Conservation (phyloP, 2,888 invertebrate species). For the Scaptomyza reducta region DNA sequence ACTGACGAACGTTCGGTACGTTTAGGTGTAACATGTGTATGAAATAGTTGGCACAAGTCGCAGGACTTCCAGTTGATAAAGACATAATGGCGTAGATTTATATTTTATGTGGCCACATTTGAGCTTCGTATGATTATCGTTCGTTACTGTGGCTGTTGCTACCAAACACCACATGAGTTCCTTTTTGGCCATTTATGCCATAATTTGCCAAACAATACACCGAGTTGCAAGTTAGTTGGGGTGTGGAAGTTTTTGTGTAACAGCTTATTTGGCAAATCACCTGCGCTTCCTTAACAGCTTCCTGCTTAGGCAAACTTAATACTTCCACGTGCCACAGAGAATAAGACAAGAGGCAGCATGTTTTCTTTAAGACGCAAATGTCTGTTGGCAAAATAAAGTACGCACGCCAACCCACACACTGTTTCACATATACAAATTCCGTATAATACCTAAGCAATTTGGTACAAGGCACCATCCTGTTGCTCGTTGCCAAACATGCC, state of each 20-base stretch:
- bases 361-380: conserved; percentile 62
- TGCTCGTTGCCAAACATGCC: conserved; percentile 45
- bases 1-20: conserved; percentile 39
- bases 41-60: conserved; percentile 71
- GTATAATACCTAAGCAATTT: conserved; percentile 62
- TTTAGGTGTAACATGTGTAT: conserved; percentile 67
- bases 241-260: not conserved
- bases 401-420: conserved; percentile 9
- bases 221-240: not conserved
- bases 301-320: conserved; percentile 76
- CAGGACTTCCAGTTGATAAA: conserved; percentile 71
- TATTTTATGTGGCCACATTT: conserved; percentile 71
- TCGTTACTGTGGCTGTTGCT: conserved; percentile 14
- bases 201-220: conserved; percentile 59
- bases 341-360: conserved; percentile 55
- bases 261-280: conserved; percentile 78
- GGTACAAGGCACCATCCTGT: conserved; percentile 58
- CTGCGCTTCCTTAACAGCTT: conserved; percentile 79
- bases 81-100: conserved; percentile 77
- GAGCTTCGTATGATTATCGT: conserved; percentile 66
- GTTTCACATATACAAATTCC: conserved; percentile 24
- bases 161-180: conserved; percentile 40
- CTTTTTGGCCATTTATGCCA: conserved; percentile 62
- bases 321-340: conserved; percentile 61
- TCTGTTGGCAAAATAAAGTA: conserved; percentile 58